A percentile compares a stretch with the other conserved stretches of the same genome.
Evolutionary conservation across 2,797 vertebrate genomes (phyloP).

Genomic region (Eutrigla gurnardus): DNA sequence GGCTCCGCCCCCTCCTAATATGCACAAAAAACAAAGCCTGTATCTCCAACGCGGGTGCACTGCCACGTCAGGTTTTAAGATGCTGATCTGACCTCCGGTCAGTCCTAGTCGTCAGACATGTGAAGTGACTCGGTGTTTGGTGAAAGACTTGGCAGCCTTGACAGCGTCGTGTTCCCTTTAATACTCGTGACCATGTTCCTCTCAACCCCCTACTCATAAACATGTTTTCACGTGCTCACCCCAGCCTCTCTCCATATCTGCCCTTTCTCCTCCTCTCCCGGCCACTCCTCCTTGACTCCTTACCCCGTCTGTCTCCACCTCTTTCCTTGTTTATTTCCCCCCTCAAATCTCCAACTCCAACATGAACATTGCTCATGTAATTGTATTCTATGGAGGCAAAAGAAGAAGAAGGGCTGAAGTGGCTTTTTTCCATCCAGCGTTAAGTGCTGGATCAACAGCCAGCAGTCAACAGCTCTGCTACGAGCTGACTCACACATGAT

Average conservation of each 20-base stretch:
- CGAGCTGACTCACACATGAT: constrained; percentile 32
- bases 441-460: not conserved
- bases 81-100: not conserved
- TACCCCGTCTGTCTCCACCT: not conserved
- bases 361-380: not conserved
- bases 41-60: not conserved
- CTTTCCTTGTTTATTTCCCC: not conserved
- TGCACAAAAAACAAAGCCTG: too few relatives aligned
- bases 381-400: not conserved
- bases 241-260: constrained; percentile 38
- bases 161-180: constrained; percentile 19
- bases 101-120: not conserved
- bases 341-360: not conserved
- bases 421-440: too few relatives aligned
- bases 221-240: constrained; percentile 62
- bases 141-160: not conserved
- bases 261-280: constrained; percentile 34
- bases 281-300: constrained; percentile 12
- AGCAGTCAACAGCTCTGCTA: constrained; percentile 32
- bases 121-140: not conserved
- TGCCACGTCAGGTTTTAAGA: not conserved
- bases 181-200: not conserved
- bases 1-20: too few relatives aligned
- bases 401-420: not conserved
- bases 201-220: constrained; percentile 48